Evolutionary conservation across 2,113 vertebrate species (phyloP), one percentile per base, ranked within the genome.

Genomic region (Nyctibius bracteatus): DNA sequence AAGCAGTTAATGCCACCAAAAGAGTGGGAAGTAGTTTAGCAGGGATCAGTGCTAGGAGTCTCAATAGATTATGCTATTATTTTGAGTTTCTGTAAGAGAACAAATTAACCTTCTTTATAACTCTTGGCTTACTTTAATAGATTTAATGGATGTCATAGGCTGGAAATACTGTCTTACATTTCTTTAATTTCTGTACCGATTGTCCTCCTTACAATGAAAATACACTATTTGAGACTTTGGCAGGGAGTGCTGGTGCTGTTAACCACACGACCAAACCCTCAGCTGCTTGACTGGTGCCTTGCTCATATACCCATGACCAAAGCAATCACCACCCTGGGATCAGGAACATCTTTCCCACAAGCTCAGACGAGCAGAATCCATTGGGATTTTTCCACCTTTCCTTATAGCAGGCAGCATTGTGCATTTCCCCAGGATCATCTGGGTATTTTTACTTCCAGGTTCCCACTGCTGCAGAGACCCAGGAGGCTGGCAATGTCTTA

Each of bases 31-130:
- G 65, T 72, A 68, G 57, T 81, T 92, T 59, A 94, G 61, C 57
- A 62, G 23, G 37, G 68, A 83, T 88, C 63, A 47, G 58, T 44
- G 27, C 41, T 68, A 54, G 24, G 21, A 92, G 65, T 54, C 72
- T 87, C 88, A 85, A 43, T 41, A 87, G 73, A 84, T 90, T 49
- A 92, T 23, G 58, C 74, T 80, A 35, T 85, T 95, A 84, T 92
- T 95, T 80, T 92, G 51, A 79, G 77, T 92, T 49, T 80, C 44
- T 62, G 19, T 63, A 73, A 78, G 52, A 91, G 86, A 96, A 75
- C 54, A 92, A 94, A 96, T 84, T 81, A 93, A 86, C 70, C 79
- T 86, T 66, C 78, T 88, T 93, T 74, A 55, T 68, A 88, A 89
- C 31, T 71, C 79, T 80, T 79, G 66, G n/a, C 61, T 95, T 61